Evolutionary conservation across 2,113 vertebrate species (phyloP), one percentile per base, ranked within the genome.

Genomic region (Phrynocephalus versicolor): DNA sequence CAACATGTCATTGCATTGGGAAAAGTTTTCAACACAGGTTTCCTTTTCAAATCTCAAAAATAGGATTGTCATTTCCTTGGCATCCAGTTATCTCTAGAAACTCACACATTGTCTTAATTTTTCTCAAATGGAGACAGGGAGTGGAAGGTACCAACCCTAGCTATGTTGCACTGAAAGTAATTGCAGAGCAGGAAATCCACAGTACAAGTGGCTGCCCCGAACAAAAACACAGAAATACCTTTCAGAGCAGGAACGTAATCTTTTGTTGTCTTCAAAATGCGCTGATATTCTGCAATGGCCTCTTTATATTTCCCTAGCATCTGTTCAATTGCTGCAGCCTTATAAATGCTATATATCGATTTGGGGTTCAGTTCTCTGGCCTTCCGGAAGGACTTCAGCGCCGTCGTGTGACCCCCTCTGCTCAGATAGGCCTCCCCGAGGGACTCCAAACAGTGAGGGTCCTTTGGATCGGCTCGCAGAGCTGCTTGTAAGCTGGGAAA

Each of bases 401-500:
- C 98, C 55, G 99, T 97, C 16, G 97, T 97, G 84, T 98, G 99
- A 89, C 98, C 97, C 30, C 97, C 96, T 93, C 98, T 97, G 93
- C 97, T 97, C 58, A 99, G 87, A 87, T 99, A 99, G 21, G 99
- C 98, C 83, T 99, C 98, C 16, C 98, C 99, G 84, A 99, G 95
- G 92, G 97, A 98, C 90, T 99, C 99, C 99, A 98, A 99, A 82
- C 98, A 99, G 88, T 98, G 97, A 94, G 97, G 95, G 94, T 99
- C 98, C 91, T 97, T 97, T 2, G 98, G 98, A 93, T 99, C 98
- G 81, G 98, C 98, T 91, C 98, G 97, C 88, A 99, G 89, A 33
- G 98, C 98, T 67, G 98, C 98, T 96, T 99, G 98, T 83, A 99
- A 97, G 93, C 98, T 99, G 87, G 85, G 94, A 2, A 89, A 0